Base-by-base conservation (phyloP, 2,113 vertebrate genomes). In the Lasiurus cinereus region DNA sequence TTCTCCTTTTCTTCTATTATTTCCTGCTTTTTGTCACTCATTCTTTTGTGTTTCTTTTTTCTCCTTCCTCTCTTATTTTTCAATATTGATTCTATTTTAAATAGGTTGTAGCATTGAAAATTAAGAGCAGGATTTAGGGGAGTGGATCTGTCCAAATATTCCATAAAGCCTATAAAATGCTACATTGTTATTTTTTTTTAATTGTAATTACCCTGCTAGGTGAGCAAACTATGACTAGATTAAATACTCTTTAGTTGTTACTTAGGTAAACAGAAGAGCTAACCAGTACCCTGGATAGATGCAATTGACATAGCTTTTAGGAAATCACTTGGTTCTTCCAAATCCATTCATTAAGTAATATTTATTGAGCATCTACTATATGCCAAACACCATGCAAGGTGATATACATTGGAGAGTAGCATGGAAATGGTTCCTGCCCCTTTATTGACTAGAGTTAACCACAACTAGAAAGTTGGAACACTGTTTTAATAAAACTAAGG, bases 241-340 rank as follows among this genome's bases (percentile, higher is more conserved):
- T 54, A 89, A 29, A 88, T 46, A 48, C 16, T 87, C 54, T 29
- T 73, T 91, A 80, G 54, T 88, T 91, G 78, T 52, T 96, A 3
- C 31, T 96, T 89, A 36, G 36, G 1, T 82, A 92, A 91, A 74
- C 66, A 74, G 16, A 96, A 95, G 39, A 72, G 46, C n/a, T 94
- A 78, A 82, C 46, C 31, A 92, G 15, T 92, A 62, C 29, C 22
- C 39, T 73, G 18, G 31, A 36, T 67, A 90, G 7, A 62, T 95
- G 29, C 6, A 95, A 4, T 77, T 96, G 27, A 74, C 52, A 33
- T 78, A 9, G 59, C 67, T 84, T 70, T 83, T 43, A 82, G 74
- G 52, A 74, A 90, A 76, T 90, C 48, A 89, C 48, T 93, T 94
- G 54, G 24, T 93, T 85, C 27, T 84, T 87, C 33, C 46, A 82